Conservation (phyloP, 1,140 invertebrate species). For the Stegodyphus dumicola region DNA sequence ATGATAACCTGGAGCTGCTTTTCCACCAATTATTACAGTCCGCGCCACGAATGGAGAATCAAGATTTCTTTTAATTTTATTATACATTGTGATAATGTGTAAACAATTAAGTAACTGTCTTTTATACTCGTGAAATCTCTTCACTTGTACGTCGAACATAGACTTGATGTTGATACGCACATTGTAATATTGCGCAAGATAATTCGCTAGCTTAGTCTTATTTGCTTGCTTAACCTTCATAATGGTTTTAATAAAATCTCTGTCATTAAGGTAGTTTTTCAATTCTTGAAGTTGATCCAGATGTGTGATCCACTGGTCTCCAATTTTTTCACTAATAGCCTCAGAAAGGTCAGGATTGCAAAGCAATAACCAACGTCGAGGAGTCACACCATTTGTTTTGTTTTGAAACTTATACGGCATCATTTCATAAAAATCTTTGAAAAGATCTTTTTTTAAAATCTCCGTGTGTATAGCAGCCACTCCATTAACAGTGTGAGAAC, state of each 20-base stretch:
- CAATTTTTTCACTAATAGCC: slow-evolving; percentile 83
- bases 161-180: slow-evolving; percentile 91
- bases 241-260: slow-evolving; percentile 86
- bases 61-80: slow-evolving; percentile 95
- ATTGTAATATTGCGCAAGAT: slow-evolving; percentile 89
- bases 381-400: slow-evolving; percentile 86
- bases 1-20: slow-evolving; percentile 96
- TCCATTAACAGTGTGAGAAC: slow-evolving; percentile 97
- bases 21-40: slow-evolving; percentile 93
- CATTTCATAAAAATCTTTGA: slow-evolving; percentile 96
- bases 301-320: slow-evolving; percentile 94
- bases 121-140: slow-evolving; percentile 99
- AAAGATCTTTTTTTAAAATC: slow-evolving; percentile 88
- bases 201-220: slow-evolving; percentile 88
- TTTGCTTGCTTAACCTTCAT: slow-evolving; percentile 96
- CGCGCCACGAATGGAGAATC: slow-evolving; percentile 82
- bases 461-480: slow-evolving; percentile 98
- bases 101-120: slow-evolving; percentile 94
- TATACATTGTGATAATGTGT: slow-evolving; percentile 97
- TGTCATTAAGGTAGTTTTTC: slow-evolving; percentile 87
- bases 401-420: slow-evolving; percentile 98
- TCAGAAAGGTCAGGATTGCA: slow-evolving; percentile 74
- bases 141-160: slow-evolving; percentile 98
- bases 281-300: slow-evolving; percentile 87
- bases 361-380: slow-evolving; percentile 72